Base-by-base conservation (phyloP, 2,113 vertebrate genomes). In the Corythornis cristatus region DNA sequence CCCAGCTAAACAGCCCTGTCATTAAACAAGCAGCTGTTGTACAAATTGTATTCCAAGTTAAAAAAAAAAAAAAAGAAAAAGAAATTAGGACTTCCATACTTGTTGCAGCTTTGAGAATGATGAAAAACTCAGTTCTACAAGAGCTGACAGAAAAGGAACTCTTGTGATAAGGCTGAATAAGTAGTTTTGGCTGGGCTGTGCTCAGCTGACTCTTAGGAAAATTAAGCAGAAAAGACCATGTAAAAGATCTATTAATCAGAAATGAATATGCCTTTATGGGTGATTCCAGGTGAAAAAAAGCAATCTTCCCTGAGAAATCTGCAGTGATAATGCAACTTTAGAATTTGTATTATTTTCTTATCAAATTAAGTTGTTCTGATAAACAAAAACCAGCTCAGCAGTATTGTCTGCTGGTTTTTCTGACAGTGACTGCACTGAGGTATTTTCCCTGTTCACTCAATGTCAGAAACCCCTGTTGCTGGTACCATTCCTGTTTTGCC, bases 1-100 rank as follows among this genome's bases (percentile, higher is more conserved):
- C 97, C 93, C 97, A 96, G 87, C 95, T 94, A 89, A 97, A 97
- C 84, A 96, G 94, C 89, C 76, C 91, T 97, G 94, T 94, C 96
- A 96, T 95, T 97, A 96, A 95, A 93, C 90, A 71, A 96, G 94
- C 76, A 68, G 94, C 96, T 96, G 88, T 96, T 97, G 93, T 90
- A 97, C 94, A 97, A 96, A 97, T 97, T 93, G 91, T 78, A 93
- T 89, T 87, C 77, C 83, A 88, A 83, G 91, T 95, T 87, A 64
- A 84, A 86, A 88, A 82, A 70, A 61, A 57, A 92, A 88, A 87
- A 35, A 35, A 35, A 35, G 35, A 35, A 35, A 82, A 70, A 61
- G 60, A 92, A 88, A 87, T 87, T 64, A 86, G 53, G 87, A 73
- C 77, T 90, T 94, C 71, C 79, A 68, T 21, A 72, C 82, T 40